These are phyloP conservation scores for Pantherophis guttatus DNA, from an alignment of 2,113 vertebrate species.

Conservation along the genomic window DNA sequence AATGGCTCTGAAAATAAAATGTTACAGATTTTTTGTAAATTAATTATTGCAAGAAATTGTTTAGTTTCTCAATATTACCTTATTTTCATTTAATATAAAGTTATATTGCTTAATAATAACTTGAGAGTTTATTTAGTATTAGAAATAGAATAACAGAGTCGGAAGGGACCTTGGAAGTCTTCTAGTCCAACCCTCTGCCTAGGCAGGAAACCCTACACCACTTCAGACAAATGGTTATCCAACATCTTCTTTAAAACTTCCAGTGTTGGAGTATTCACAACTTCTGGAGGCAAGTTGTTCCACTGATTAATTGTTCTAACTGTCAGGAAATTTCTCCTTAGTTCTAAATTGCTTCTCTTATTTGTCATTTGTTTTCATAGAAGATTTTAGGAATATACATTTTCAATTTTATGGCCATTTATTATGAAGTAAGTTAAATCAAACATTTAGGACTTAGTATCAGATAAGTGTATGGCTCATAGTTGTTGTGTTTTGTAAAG, in stretches of 20 bases:
- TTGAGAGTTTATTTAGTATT: background rate
- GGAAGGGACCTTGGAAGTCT: too few relatives aligned
- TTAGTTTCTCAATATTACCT: background rate
- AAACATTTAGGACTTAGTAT: background rate
- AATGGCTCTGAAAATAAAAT: slow-evolving; percentile 25
- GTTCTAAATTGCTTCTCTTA: too few relatives aligned
- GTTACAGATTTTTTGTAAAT: background rate
- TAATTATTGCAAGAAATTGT: background rate
- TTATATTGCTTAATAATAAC: background rate
- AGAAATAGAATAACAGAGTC: too few relatives aligned
- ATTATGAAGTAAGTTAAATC: background rate
- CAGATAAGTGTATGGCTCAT: background rate
- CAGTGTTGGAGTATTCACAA: too few relatives aligned
- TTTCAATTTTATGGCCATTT: background rate
- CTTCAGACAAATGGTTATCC: too few relatives aligned
- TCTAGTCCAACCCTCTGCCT: too few relatives aligned
- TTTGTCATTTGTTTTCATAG: background rate
- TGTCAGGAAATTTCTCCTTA: too few relatives aligned
- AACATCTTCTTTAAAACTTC: too few relatives aligned
- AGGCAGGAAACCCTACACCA: too few relatives aligned
- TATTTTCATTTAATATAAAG: background rate
- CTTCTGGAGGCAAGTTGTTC: too few relatives aligned
- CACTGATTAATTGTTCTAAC: too few relatives aligned
- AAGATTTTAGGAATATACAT: background rate
- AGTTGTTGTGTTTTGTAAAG: background rate